Base-by-base conservation (phyloP, 2,888 invertebrate species). In the Tridacna crocea region DNA sequence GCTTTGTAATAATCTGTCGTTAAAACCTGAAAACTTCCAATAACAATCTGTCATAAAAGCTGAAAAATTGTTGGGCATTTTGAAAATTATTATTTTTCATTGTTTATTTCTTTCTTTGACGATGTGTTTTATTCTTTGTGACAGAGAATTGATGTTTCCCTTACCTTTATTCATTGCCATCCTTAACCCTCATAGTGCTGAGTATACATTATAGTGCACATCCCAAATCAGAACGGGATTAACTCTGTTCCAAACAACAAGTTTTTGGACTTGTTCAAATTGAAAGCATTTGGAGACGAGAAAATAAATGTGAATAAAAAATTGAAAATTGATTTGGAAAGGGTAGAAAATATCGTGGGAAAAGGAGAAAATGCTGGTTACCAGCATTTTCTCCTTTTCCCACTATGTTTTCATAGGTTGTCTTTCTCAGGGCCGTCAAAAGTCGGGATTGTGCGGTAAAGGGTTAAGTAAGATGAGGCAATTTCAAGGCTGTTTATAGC, bases 11-110 rank as follows among this genome's bases (percentile, higher is more conserved):
- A 83, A 80, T 83, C 74, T 75, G 77, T 79, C 83, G 79, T 80
- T 80, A 77, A 72, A 76, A 72, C 80, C 75, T 83, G 75, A 83
- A 80, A 80, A 48, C 51, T 22, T 17, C 72, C 63, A 63, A 80
- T 79, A 83, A 77, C 78, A 78, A 83, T 83, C 79, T 80, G 83
- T 80, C 83, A 77, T 74, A 75, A 72, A 75, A 60, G 19, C 58
- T 80, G 80, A 77, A 83, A 83, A 83, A 83, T 83, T 77, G 77
- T 77, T 77, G 77, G 72, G 83, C 77, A 77, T 83, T 83, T 79
- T 80, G 74, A 74, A 83, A 83, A 77, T 79, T 73, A 72, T 72
- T 80, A 72, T 72, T 80, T 80, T 78, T 83, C 75, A 80, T 80
- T 80, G 80, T 80, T 77, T 80, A 72, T 75, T 77, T 63, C 51